These are phyloP conservation scores for Pseudonaja textilis DNA, from an alignment of 2,113 vertebrate genomes.

Conservation along the genomic window DNA sequence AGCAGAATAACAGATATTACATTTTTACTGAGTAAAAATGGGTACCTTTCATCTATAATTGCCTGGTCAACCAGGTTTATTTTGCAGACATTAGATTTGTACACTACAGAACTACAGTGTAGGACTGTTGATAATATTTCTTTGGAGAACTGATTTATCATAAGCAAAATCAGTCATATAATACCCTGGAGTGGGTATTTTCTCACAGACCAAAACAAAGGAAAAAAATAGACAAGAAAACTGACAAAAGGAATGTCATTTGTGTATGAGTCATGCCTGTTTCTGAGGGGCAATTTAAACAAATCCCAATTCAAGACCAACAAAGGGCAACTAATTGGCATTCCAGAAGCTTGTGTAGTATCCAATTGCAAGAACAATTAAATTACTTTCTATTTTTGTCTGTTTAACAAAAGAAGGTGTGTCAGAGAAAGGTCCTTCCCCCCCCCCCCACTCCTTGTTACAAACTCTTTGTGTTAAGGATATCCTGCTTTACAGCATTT, in stretches of 20 bases:
- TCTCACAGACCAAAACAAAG: conserved; percentile 35
- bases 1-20: neutral
- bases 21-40: neutral
- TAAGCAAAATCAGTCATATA: neutral
- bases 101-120: neutral
- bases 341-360: conserved; percentile 63
- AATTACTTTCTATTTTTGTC: conserved; percentile 69
- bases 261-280: conserved; percentile 46
- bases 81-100: neutral
- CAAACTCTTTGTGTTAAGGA: conserved; percentile 56
- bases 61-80: neutral
- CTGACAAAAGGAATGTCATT: conserved; percentile 45
- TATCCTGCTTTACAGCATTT: conserved; percentile 59
- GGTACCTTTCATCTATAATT: neutral
- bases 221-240: conserved; percentile 6
- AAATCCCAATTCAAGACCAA: conserved; percentile 55
- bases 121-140: neutral
- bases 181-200: neutral
- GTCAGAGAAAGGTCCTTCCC: conserved; percentile 38
- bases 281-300: conserved; percentile 56
- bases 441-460: conserved; percentile 44
- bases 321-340: conserved; percentile 72
- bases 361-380: conserved; percentile 70
- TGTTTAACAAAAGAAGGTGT: conserved; percentile 57
- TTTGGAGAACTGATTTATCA: neutral